phyloP scores from a whole-genome alignment of 2,113 vertebrate species.

The Cercopithecus mona region DNA sequence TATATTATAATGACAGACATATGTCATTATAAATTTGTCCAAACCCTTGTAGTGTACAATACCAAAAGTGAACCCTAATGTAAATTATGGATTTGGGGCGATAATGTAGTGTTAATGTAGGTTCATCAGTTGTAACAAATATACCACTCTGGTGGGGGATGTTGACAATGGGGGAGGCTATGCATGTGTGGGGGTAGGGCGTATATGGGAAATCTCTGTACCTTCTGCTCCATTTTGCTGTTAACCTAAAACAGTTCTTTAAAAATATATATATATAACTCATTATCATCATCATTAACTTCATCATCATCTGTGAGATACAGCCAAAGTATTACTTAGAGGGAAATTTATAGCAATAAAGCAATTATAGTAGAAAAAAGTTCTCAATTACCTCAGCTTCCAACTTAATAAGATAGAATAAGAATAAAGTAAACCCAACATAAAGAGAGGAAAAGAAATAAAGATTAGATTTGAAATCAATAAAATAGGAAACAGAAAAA shows the following conservation, averaged over 20 bases:
- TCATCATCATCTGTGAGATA: background rate
- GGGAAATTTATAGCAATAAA: background rate
- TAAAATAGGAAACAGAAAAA: background rate
- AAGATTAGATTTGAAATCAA: conserved; percentile 3
- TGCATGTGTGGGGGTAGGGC: background rate
- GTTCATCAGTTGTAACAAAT: background rate
- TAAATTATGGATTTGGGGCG: background rate
- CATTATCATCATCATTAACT: background rate
- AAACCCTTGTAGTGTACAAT: background rate
- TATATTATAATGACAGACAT: background rate
- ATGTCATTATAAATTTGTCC: background rate
- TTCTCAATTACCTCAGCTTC: background rate
- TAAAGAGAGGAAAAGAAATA: conserved; percentile 3
- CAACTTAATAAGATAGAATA: background rate
- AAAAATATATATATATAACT: background rate
- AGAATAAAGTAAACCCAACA: background rate
- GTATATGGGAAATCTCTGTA: background rate
- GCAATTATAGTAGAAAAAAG: background rate
- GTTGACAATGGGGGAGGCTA: background rate
- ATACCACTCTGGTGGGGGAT: background rate
- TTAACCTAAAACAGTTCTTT: background rate
- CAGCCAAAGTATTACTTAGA: background rate
- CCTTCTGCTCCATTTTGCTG: background rate
- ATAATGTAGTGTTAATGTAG: background rate
- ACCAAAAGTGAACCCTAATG: background rate